These are phyloP conservation scores for Aphidius ervi DNA, from an alignment of 1,140 invertebrate genomes.

Conservation along the genomic window DNA sequence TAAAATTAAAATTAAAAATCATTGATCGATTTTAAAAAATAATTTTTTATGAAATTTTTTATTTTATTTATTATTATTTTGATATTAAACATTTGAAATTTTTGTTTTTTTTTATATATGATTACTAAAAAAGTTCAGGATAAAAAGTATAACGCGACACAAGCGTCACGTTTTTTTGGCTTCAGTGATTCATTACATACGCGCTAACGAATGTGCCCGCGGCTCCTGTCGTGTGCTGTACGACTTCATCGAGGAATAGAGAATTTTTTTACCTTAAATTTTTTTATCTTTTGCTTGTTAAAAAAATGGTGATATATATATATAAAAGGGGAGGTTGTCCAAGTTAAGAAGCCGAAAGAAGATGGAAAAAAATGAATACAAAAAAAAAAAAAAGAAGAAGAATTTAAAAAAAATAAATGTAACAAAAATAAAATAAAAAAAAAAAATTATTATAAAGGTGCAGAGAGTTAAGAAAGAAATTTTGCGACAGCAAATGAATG, in stretches of 20 bases:
- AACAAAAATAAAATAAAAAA: constrained; percentile 14
- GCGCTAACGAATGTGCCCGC: constrained; percentile 32
- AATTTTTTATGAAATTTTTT: no score
- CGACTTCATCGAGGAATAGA: constrained; percentile 13
- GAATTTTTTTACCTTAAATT: no score
- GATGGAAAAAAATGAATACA: constrained; percentile 17
- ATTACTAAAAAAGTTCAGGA: background rate
- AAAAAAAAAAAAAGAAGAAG: constrained; percentile 3
- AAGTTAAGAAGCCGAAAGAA: constrained; percentile 12
- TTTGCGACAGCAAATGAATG: constrained; percentile 12
- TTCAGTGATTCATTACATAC: constrained; percentile 33
- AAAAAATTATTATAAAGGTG: constrained; percentile 13
- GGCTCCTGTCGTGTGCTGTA: constrained; percentile 12
- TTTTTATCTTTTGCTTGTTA: background rate
- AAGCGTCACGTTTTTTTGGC: constrained; percentile 20
- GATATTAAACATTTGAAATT: background rate
- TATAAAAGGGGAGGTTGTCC: constrained; percentile 1
- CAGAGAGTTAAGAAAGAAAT: constrained; percentile 18
- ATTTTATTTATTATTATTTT: background rate
- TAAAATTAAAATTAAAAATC: no score
- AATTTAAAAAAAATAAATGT: constrained; percentile 12
- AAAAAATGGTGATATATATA: background rate
- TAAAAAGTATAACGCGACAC: constrained; percentile 17
- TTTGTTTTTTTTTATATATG: background rate
- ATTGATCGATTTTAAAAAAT: no score